These are phyloP conservation scores for Phrynocephalus vlangalii DNA, from an alignment of 2,797 vertebrate species.

Conservation along the genomic window DNA sequence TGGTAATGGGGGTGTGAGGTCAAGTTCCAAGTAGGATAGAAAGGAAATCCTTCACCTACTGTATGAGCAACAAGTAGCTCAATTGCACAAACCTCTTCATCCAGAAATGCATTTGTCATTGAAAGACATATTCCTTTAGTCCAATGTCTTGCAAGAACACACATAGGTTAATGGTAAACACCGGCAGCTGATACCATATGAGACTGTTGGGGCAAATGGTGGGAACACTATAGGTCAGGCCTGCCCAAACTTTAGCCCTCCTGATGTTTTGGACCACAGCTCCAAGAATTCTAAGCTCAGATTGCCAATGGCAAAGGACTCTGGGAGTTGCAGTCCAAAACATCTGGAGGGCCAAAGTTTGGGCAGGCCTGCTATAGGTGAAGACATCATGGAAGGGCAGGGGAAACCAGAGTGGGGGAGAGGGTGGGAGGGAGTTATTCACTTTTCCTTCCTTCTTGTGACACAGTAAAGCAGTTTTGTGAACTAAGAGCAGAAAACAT, in stretches of 20 bases:
- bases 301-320: no score
- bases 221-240: not conserved
- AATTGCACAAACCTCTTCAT: not conserved
- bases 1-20: not conserved
- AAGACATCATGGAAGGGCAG: not conserved
- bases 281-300: no score
- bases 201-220: not conserved
- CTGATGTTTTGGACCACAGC: no score
- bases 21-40: not conserved
- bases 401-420: not conserved
- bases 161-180: not conserved
- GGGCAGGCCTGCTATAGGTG: not conserved
- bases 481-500: no score
- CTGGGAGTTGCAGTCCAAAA: no score
- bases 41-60: slow-evolving; percentile 13
- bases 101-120: not conserved
- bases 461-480: no score
- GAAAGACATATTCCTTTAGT: not conserved
- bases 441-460: no score
- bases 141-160: not conserved
- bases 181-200: not conserved
- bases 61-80: not conserved
- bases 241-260: no score
- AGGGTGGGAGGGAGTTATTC: no score
- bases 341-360: no score